phyloP scores from a whole-genome alignment of 2,113 vertebrate species.

The Hippocampus mohnikei region DNA sequence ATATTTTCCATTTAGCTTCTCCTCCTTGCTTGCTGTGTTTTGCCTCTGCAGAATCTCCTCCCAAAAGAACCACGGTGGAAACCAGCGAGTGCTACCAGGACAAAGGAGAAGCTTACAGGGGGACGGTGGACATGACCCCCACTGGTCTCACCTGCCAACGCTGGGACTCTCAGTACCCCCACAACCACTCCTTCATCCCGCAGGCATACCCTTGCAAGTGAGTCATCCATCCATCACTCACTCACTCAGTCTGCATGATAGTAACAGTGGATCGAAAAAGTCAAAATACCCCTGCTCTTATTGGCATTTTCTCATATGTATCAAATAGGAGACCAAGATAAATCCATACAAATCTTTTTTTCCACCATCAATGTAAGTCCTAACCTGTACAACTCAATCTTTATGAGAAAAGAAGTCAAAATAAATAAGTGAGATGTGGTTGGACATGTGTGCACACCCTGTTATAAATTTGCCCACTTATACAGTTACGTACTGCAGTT shows the following conservation, averaged over 20 bases:
- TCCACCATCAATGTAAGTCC: not conserved
- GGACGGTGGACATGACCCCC: conserved; percentile 76
- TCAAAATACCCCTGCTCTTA: not conserved
- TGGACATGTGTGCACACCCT: not conserved
- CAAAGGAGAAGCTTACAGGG: conserved; percentile 86
- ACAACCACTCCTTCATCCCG: conserved; percentile 85
- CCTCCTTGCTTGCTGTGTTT: not conserved
- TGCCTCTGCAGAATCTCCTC: conserved; percentile 51
- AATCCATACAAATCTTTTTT: not conserved
- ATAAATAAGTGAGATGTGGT: not conserved
- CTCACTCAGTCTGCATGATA: not conserved
- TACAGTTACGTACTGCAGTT: too few relatives aligned
- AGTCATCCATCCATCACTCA: conserved; percentile 60
- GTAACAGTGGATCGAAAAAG: not conserved
- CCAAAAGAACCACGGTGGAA: conserved; percentile 50
- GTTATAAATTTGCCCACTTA: not conserved
- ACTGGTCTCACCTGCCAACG: conserved; percentile 85
- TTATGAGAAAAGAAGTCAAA: not conserved
- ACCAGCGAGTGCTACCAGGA: conserved; percentile 79
- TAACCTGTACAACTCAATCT: not conserved
- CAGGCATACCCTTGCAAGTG: conserved; percentile 95
- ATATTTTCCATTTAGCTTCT: too few relatives aligned
- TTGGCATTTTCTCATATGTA: not conserved
- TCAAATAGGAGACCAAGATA: not conserved
- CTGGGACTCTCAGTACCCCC: conserved; percentile 93